phyloP scores from a whole-genome alignment of 2,797 vertebrate genomes.

The Argya squamiceps region DNA sequence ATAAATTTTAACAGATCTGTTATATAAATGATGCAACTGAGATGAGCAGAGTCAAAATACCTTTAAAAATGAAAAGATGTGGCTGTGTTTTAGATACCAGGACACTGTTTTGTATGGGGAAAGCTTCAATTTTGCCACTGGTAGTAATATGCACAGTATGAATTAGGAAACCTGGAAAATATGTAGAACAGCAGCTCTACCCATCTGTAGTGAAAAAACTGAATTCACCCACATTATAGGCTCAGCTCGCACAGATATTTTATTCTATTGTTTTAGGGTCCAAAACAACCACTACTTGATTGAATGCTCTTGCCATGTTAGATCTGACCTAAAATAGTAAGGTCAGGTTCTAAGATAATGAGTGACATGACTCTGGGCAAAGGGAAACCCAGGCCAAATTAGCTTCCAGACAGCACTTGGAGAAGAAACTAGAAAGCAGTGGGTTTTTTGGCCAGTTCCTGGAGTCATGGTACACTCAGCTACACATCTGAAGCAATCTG shows the following conservation, averaged over 20 bases:
- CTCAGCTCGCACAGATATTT: neutral
- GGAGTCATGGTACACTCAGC: neutral
- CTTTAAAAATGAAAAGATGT: neutral
- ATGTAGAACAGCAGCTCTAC: neutral
- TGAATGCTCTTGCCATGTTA: neutral
- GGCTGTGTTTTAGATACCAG: neutral
- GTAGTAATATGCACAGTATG: neutral
- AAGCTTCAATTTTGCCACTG: neutral
- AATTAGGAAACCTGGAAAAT: neutral
- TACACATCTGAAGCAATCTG: neutral
- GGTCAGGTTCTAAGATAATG: neutral
- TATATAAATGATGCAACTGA: neutral
- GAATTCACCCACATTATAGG: neutral
- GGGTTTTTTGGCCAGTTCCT: neutral
- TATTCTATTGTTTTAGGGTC: neutral
- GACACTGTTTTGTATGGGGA: neutral
- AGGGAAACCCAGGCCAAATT: neutral
- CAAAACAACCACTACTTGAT: neutral
- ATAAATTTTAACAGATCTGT: conserved; percentile 19
- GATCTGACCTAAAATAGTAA: neutral
- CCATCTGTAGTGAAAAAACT: neutral
- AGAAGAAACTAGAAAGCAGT: neutral
- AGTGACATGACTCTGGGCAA: neutral
- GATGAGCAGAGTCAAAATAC: neutral
- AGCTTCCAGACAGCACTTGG: neutral